phyloP scores from a whole-genome alignment of 2,888 invertebrate species.

The Toxonevra muliebris region DNA sequence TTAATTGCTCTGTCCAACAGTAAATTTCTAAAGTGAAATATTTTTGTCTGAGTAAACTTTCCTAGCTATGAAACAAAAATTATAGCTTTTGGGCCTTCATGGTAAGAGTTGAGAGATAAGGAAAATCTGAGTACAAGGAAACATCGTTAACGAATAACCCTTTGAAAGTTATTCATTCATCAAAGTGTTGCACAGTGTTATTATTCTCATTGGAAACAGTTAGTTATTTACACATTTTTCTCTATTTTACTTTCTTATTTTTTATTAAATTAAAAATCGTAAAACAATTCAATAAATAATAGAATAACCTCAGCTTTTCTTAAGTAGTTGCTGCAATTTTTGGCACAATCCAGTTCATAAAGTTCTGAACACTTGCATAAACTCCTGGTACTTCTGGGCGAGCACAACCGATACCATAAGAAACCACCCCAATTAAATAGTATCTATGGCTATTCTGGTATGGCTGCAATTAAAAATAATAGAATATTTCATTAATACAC shows the following conservation, averaged over 20 bases:
- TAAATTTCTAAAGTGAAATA: too few species aligned
- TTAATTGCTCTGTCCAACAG: too few species aligned
- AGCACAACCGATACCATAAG: constrained; percentile 74
- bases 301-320: neutral
- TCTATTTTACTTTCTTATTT: neutral
- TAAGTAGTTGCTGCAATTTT: constrained; percentile 54
- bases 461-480: constrained; percentile 28
- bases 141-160: too few species aligned
- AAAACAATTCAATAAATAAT: neutral
- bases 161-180: too few species aligned
- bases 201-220: too few species aligned
- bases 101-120: too few species aligned
- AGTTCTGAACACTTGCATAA: constrained; percentile 71
- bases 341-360: constrained; percentile 71
- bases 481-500: neutral
- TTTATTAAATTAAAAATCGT: constrained; percentile 14
- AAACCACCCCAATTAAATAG: constrained; percentile 73
- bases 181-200: too few species aligned
- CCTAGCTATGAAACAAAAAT: too few species aligned
- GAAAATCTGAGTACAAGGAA: too few species aligned
- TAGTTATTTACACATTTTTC: too few species aligned
- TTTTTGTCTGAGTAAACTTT: too few species aligned
- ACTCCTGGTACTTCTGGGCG: constrained; percentile 72
- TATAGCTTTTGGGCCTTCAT: too few species aligned
- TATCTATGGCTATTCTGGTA: constrained; percentile 40